phyloP scores from a whole-genome alignment of 2,113 vertebrate species.

The Neolamprologus sp. region DNA sequence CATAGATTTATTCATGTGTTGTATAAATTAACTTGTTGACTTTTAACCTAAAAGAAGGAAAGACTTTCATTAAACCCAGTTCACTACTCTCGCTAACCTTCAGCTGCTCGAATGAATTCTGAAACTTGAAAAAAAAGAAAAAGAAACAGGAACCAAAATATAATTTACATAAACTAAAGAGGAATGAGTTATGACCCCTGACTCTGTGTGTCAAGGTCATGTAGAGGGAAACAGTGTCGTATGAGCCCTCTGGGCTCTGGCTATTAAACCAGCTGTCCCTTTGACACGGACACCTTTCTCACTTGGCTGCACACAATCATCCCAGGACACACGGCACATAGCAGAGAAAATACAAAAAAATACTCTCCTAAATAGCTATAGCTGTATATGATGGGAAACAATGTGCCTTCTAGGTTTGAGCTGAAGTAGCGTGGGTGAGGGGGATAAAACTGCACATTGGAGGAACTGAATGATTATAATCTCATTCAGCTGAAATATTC shows the following conservation, averaged over 20 bases:
- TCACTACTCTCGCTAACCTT: neutral
- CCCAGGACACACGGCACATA: neutral
- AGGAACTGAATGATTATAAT: neutral
- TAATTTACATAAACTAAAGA: neutral
- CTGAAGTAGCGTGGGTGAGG: neutral
- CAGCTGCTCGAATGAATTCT: neutral
- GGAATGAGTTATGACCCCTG: conserved; percentile 5
- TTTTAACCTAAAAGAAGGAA: neutral
- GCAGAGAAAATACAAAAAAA: neutral
- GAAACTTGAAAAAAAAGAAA: neutral
- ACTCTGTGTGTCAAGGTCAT: conserved; percentile 1
- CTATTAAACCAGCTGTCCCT: conserved; percentile 37
- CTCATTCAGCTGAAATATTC: neutral
- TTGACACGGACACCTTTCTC: neutral
- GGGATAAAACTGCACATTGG: neutral
- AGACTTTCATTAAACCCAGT: neutral
- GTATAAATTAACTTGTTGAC: neutral
- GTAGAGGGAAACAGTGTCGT: neutral
- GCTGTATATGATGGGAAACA: neutral
- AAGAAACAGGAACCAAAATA: neutral
- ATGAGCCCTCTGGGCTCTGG: neutral
- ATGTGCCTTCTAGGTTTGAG: neutral
- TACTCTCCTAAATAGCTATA: neutral
- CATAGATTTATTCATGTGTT: neutral
- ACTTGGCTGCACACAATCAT: neutral